These are phyloP conservation scores for Chelon labrosus DNA, from an alignment of 2,797 vertebrate genomes.

Conservation along the genomic window DNA sequence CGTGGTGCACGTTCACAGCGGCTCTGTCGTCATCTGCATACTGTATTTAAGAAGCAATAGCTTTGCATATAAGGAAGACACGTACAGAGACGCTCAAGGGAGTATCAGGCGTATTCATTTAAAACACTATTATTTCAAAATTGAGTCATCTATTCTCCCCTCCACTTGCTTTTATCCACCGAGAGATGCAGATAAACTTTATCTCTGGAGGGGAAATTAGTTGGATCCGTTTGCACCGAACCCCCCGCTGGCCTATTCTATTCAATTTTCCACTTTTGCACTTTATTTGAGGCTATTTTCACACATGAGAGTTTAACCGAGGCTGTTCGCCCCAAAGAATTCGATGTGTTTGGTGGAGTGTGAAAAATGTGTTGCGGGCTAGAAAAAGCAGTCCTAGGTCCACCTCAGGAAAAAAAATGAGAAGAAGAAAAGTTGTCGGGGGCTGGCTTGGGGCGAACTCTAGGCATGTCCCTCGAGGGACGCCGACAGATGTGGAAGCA, in stretches of 20 bases:
- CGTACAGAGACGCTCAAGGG: constrained; percentile 19
- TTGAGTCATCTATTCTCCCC: constrained; percentile 45
- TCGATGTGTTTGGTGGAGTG: constrained; percentile 70
- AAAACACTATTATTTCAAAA: constrained; percentile 50
- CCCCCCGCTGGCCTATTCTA: constrained; percentile 65
- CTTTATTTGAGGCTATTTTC: constrained; percentile 77
- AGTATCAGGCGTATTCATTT: constrained; percentile 52
- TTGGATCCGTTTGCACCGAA: constrained; percentile 53
- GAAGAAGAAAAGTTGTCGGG: constrained; percentile 44
- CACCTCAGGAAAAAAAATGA: constrained; percentile 35
- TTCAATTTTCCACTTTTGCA: constrained; percentile 74
- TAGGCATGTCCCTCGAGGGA: constrained; percentile 38
- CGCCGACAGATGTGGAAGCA: constrained; percentile 40
- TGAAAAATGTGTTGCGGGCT: constrained; percentile 70
- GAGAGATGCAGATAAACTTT: constrained; percentile 66
- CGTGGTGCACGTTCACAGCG: constrained; percentile 10
- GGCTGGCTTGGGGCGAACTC: constrained; percentile 44
- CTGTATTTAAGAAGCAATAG: constrained; percentile 3
- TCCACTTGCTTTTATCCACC: constrained; percentile 46
- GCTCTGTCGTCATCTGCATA: neutral
- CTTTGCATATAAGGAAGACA: constrained; percentile 24
- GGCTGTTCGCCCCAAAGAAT: constrained; percentile 57
- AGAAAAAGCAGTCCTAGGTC: constrained; percentile 56
- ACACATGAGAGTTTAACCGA: constrained; percentile 73
- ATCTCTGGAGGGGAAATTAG: constrained; percentile 64